Base-by-base conservation (phyloP, 2,113 vertebrate species). In the Cebus imitator region DNA sequence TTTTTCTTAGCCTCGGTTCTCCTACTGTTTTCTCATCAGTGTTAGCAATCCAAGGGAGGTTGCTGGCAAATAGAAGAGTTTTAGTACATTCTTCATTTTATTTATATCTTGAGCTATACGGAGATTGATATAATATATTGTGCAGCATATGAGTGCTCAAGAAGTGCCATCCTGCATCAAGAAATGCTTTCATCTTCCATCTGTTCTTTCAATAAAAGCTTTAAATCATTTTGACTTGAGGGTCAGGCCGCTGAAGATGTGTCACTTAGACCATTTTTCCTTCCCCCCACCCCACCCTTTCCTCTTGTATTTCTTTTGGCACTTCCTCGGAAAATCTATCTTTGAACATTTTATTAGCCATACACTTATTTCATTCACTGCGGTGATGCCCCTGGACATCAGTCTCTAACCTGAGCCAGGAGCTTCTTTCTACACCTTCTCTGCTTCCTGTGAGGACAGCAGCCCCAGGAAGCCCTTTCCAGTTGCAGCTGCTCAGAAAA, bases 171-270 rank as follows among this genome's bases (percentile, higher is more conserved):
- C 45, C 82, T 17, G 45, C 8, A 0, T 78, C 23, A 27, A 76
- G 93, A 85, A 82, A 40, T 13, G 6, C 27, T 79, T 91, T 96
- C 76, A 25, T 78, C 81, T 87, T 75, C 95, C 93, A 94, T 96
- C 93, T 91, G 85, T 91, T 91, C 95, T 89, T 87, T 52, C 76
- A 30, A 43, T 73, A 73, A 92, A 90, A 78, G 72, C 82, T 76
- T 86, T 57, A 75, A 87, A 91, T 81, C 87, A 76, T 88, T 66
- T 68, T 61, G 35, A 72, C 80, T 30, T 58, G 57, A 58, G 48
- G 76, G 66, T 89, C 88, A 75, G 85, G 43, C 75, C 1, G 4
- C 50, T 84, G 35, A 80, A 86, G 40, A 82, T 4, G 11, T 45
- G 50, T 55, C 7, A 2, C 18, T 72, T 75, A 64, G 85, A 68